Base-by-base conservation (phyloP, 2,113 vertebrate species). In the Misgurnus anguillicaudatus region DNA sequence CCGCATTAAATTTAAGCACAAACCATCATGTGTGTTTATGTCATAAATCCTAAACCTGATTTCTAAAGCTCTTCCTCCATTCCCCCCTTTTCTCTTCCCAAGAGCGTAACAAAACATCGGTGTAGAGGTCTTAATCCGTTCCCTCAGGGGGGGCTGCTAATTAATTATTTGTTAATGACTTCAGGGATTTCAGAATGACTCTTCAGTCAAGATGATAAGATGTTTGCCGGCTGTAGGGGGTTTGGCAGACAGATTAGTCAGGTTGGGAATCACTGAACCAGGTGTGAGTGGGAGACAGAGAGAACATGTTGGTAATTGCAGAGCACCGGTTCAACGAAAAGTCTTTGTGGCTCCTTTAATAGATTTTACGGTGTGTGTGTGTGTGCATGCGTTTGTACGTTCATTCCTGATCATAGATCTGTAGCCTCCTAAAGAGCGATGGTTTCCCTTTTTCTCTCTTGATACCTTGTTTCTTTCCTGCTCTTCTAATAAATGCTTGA, bases 121-220 rank as follows among this genome's bases (percentile, higher is more conserved):
- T 62, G 71, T 21, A 73, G 77, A 53, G 72, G 76, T 67, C 74
- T 55, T 64, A 76, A 73, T 51, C 61, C 69, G 57, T 24, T 45
- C 51, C 73, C 69, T 58, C 62, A 31, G 24, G 58, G 80, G 61
- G 81, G 74, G 39, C 47, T 65, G 78, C 55, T 82, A 84, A 84
- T 78, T 74, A 85, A 80, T 82, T 80, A 80, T 82, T 84, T 63
- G 73, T 82, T 85, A 85, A 82, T 80, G 78, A 72, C 77, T 82
- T 85, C 6, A 64, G 78, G 73, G 80, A 80, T 62, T 77, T 79
- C 61, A 21, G 48, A 45, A 80, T 62, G 73, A 69, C 57, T 39
- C 71, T 70, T 63, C 60, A 64, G 74, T 17, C 48, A 71, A 74
- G 51, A 74, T 67, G 68, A 75, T 53, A 47, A 58, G 48, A 14